Evolutionary conservation across 2,888 invertebrate species (phyloP).

Genomic region (Sinotaia quadrata): DNA sequence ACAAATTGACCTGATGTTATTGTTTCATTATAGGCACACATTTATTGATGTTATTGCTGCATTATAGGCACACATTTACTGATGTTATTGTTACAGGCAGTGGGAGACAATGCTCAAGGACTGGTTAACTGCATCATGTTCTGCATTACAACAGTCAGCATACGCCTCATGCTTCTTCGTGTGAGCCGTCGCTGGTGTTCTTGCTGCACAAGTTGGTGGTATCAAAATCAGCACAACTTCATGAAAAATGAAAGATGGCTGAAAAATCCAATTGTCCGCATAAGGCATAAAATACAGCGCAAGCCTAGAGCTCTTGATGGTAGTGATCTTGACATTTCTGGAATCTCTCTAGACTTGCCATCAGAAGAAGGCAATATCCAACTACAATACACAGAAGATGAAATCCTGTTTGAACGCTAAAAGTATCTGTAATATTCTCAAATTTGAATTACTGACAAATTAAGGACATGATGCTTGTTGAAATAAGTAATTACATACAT

Average conservation of each 20-base stretch:
- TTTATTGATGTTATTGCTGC: too few relatives aligned
- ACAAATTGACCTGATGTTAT: too few relatives aligned
- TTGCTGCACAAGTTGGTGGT: slow-evolving; percentile 30
- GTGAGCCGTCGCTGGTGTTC: slow-evolving; percentile 13
- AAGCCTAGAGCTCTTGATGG: slow-evolving; percentile 30
- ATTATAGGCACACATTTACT: too few relatives aligned
- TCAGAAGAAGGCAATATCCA: slow-evolving; percentile 13
- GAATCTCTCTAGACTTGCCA: slow-evolving; percentile 39
- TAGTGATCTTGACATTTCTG: slow-evolving; percentile 37
- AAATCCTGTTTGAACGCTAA: slow-evolving; percentile 32
- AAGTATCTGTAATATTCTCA: too few relatives aligned
- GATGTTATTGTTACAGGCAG: slow-evolving; percentile 40
- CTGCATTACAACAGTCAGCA: slow-evolving; percentile 40
- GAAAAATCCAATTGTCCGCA: slow-evolving; percentile 29
- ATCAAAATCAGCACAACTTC: slow-evolving; percentile 11
- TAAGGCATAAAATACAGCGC: slow-evolving; percentile 9
- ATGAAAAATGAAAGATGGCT: slow-evolving; percentile 21
- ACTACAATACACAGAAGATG: slow-evolving; percentile 27
- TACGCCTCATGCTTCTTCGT: slow-evolving; percentile 35
- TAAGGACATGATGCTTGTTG: too few relatives aligned
- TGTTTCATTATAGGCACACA: too few relatives aligned
- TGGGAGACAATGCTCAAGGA: slow-evolving; percentile 48
- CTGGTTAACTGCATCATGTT: slow-evolving; percentile 45
- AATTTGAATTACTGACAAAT: too few relatives aligned
- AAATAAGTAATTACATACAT: too few relatives aligned